phyloP scores from a whole-genome alignment of 2,797 vertebrate species.

The Threskiornis aethiopicus region DNA sequence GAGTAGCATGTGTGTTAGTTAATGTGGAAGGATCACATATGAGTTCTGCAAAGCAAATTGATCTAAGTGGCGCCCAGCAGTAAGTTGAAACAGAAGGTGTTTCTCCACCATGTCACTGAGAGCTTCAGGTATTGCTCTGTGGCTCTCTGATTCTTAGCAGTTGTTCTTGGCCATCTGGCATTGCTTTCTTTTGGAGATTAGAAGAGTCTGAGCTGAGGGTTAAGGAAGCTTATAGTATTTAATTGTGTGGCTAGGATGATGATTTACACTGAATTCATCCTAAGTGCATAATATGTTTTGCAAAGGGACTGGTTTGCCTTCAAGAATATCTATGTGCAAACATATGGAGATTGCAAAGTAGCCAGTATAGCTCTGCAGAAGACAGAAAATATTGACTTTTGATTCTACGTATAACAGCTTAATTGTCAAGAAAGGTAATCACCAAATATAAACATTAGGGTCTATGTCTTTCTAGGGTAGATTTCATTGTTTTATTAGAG shows the following conservation, averaged over 20 bases:
- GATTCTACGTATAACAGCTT: not conserved
- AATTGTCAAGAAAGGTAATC: not conserved
- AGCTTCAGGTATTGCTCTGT: conserved; percentile 73
- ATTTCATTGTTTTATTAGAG: not conserved
- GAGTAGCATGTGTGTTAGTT: not conserved
- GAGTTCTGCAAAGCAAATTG: not conserved
- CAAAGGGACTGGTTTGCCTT: not conserved
- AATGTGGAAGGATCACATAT: not conserved
- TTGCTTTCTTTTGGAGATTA: conserved; percentile 86
- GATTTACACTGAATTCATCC: conserved; percentile 60
- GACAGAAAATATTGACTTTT: conserved; percentile 17
- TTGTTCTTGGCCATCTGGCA: conserved; percentile 86
- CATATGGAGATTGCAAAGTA: not conserved
- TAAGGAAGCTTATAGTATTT: conserved; percentile 80
- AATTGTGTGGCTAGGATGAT: conserved; percentile 70
- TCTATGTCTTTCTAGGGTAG: not conserved
- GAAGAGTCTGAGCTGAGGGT: conserved; percentile 80
- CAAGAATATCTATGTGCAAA: not conserved
- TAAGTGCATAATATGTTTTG: conserved; percentile 49
- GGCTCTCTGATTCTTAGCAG: conserved; percentile 73
- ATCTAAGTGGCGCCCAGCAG: not conserved
- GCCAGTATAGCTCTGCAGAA: not conserved
- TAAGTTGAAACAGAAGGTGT: conserved; percentile 17
- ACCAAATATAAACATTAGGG: not conserved
- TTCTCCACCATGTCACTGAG: conserved; percentile 36